Conservation (phyloP, 2,888 invertebrate species). For the Nephrotoma flavescens region DNA sequence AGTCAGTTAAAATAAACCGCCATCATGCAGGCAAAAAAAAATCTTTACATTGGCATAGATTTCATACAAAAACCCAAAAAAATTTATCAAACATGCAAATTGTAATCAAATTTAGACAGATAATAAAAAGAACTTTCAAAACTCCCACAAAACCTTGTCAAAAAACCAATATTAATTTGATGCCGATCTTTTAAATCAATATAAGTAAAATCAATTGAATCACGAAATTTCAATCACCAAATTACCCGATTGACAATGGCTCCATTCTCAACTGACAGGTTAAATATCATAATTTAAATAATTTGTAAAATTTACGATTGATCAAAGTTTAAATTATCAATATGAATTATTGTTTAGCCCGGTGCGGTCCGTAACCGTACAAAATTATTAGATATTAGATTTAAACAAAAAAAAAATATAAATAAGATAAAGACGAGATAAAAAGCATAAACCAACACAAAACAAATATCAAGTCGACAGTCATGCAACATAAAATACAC, state of each 20-base stretch:
- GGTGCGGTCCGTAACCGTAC: background rate
- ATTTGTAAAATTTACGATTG: background rate
- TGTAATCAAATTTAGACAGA: background rate
- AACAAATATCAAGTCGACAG: background rate
- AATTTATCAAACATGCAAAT: background rate
- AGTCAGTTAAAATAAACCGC: background rate
- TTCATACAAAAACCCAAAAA: background rate
- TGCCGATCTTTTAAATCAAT: background rate
- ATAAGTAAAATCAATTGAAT: background rate
- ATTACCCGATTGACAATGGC: background rate
- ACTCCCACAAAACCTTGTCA: background rate
- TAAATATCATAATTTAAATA: background rate
- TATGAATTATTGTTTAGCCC: background rate
- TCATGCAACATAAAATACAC: background rate
- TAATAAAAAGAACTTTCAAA: background rate
- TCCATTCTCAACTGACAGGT: background rate
- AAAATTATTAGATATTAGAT: background rate
- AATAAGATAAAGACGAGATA: background rate
- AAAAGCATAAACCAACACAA: background rate
- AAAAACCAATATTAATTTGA: background rate
- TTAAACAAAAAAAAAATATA: background rate
- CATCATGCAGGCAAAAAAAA: background rate
- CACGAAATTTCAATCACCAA: background rate
- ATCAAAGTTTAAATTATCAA: background rate
- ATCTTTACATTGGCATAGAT: background rate